These are phyloP conservation scores for Charaxes varanes DNA, from an alignment of 1,140 invertebrate species.

Conservation along the genomic window DNA sequence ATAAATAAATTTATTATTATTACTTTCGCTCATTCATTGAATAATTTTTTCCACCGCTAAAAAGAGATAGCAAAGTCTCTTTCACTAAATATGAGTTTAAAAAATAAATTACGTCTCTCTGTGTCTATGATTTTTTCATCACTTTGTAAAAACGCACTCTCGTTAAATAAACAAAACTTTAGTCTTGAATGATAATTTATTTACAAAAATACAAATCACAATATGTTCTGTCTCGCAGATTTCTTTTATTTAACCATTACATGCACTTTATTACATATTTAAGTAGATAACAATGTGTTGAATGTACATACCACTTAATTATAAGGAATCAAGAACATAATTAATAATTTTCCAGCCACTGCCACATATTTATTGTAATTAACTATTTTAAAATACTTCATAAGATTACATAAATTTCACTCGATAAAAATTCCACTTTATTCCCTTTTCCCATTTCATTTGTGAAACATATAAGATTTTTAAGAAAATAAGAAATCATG, in stretches of 20 bases:
- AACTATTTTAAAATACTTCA: too few species aligned
- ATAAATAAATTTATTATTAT: too few species aligned
- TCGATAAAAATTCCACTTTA: too few species aligned
- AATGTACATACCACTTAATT: conserved; percentile 23
- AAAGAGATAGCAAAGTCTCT: neutral
- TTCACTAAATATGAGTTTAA: neutral
- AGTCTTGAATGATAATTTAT: conserved; percentile 26
- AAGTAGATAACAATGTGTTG: conserved; percentile 16
- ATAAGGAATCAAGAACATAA: conserved; percentile 6
- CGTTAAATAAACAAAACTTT: conserved; percentile 6
- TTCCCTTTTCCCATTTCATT: too few species aligned
- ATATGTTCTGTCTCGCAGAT: conserved; percentile 19
- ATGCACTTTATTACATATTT: conserved; percentile 26
- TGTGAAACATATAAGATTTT: too few species aligned
- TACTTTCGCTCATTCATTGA: too few species aligned
- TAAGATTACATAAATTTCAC: too few species aligned
- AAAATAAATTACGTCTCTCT: neutral
- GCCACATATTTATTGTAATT: conserved; percentile 14
- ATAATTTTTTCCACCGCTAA: too few species aligned
- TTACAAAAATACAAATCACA: conserved; percentile 45
- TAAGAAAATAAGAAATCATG: too few species aligned
- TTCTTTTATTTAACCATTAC: conserved; percentile 17
- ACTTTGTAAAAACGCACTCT: conserved; percentile 1
- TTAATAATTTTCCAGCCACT: conserved; percentile 27
- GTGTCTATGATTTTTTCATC: neutral